phyloP scores from a whole-genome alignment of 2,113 vertebrate genomes.

The Paracanthobrama guichenoti region DNA sequence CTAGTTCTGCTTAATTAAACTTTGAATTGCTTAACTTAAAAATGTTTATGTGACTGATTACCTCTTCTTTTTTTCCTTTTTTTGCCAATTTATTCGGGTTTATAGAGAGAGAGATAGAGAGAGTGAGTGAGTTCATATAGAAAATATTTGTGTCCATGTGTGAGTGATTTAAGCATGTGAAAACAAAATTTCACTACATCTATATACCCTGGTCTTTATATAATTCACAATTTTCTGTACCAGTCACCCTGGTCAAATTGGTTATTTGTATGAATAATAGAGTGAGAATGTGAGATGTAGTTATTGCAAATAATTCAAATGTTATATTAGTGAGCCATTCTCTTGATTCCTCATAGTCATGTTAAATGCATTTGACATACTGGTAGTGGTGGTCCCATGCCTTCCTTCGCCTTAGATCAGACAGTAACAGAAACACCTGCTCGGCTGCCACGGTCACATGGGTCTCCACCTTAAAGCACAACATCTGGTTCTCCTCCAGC shows the following conservation, averaged over 20 bases:
- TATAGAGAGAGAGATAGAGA: no score
- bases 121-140: no score
- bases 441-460: constrained; percentile 71
- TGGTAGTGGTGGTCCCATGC: constrained; percentile 89
- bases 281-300: background rate
- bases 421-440: constrained; percentile 86
- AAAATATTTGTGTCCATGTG: no score
- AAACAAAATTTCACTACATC: no score
- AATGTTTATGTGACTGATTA: no score
- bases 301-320: background rate
- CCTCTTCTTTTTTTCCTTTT: no score
- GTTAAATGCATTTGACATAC: constrained; percentile 71
- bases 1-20: no score
- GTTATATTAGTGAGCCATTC: background rate
- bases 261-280: background rate
- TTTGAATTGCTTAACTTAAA: no score
- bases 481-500: constrained; percentile 88
- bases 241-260: background rate
- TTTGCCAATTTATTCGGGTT: no score
- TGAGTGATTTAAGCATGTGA: no score
- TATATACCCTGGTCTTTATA: background rate
- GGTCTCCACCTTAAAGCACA: constrained; percentile 91
- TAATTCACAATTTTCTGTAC: background rate
- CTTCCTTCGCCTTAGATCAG: constrained; percentile 83
- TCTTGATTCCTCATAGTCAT: no score